Percentiles rank a stretch among this genome's conserved stretches.
Conservation (phyloP, 2,888 invertebrate species). For the Neocrepidodera transversa region DNA sequence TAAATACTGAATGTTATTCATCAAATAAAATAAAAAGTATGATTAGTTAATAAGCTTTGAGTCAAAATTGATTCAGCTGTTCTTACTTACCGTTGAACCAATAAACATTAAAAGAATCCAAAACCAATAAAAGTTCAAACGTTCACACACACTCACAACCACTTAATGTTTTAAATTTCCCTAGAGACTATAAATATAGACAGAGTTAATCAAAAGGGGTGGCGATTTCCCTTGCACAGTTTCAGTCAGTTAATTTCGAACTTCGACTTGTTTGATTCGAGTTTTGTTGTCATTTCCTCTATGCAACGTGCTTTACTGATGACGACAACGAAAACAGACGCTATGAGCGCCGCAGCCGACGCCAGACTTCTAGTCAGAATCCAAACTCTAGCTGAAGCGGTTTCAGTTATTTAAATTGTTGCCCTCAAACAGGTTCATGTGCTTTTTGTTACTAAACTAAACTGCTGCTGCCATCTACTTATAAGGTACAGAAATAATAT, state of each 20-base stretch:
- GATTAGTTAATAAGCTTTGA: too few species aligned
- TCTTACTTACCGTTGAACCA: conserved; percentile 24
- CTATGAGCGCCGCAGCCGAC: conserved; percentile 34
- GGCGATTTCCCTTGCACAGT: conserved; percentile 2
- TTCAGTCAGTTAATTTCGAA: conserved; percentile 10
- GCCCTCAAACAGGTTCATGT: conserved; percentile 45
- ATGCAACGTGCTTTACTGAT: conserved; percentile 29
- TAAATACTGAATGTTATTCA: too few species aligned
- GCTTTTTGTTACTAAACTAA: too few species aligned
- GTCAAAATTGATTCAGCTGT: too few species aligned
- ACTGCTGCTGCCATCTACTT: conserved; percentile 13
- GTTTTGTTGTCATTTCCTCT: conserved; percentile 23
- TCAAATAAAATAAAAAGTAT: too few species aligned
- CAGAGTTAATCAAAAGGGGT: conserved; percentile 6
- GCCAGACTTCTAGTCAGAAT: conserved; percentile 45
- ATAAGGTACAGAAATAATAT: too few species aligned
- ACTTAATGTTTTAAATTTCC: conserved; percentile 8
- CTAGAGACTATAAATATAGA: conserved; percentile 8
- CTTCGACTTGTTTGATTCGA: conserved; percentile 4
- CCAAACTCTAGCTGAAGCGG: conserved; percentile 41
- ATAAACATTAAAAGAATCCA: conserved; percentile 13
- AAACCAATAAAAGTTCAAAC: too few species aligned
- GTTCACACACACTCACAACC: conserved; percentile 17
- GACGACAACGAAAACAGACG: conserved; percentile 36
- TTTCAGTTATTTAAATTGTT: conserved; percentile 46